Conservation (phyloP, 2,113 vertebrate species). For the Motacilla tschutschensis region DNA sequence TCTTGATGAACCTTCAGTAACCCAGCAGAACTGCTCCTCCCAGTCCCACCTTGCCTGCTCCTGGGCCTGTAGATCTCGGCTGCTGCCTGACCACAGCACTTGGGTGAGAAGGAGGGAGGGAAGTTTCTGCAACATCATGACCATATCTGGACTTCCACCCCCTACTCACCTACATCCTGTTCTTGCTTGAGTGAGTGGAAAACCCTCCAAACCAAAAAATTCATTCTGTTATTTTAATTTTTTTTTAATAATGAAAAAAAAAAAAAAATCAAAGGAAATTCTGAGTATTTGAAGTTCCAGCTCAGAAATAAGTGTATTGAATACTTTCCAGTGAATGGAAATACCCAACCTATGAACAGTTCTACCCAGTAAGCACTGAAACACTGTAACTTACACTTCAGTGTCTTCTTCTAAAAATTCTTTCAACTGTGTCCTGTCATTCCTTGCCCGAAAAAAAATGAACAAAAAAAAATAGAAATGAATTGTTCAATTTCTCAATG, state of each 20-base stretch:
- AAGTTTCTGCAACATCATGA: neutral
- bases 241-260: neutral
- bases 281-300: neutral
- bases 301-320: neutral
- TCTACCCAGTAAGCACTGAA: neutral
- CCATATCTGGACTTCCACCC: neutral
- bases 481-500: neutral
- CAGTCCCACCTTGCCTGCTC: neutral
- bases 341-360: neutral
- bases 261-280: conserved; percentile 1
- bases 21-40: neutral
- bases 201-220: neutral
- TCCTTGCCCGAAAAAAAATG: neutral
- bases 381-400: neutral
- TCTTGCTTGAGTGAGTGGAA: neutral
- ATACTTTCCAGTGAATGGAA: conserved; percentile 26
- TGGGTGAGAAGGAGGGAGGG: neutral
- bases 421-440: neutral
- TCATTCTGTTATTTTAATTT: too few species aligned
- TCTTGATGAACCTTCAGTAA: neutral
- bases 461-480: accelerated
- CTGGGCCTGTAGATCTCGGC: neutral
- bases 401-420: neutral
- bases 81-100: accelerated
- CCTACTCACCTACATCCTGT: neutral